Conservation (phyloP, 2,113 vertebrate species). For the Neofelis nebulosa region DNA sequence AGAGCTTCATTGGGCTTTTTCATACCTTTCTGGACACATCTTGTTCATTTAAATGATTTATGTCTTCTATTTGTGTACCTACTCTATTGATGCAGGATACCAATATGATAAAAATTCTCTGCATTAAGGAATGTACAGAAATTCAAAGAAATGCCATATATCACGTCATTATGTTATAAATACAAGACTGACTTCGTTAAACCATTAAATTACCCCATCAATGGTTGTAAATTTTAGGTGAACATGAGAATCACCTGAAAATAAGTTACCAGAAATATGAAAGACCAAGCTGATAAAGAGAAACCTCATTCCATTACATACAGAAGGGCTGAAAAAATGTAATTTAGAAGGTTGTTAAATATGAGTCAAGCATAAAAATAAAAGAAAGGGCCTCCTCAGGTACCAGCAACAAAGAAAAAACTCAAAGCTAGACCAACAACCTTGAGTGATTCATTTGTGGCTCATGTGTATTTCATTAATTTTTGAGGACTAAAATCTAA, state of each 20-base stretch:
- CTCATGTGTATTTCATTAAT: neutral
- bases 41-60: neutral
- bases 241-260: neutral
- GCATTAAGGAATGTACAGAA: neutral
- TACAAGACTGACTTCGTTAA: neutral
- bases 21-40: neutral
- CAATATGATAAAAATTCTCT: neutral
- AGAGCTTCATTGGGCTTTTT: neutral
- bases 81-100: neutral
- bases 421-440: neutral
- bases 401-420: neutral
- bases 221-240: neutral
- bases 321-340: neutral
- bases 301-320: neutral
- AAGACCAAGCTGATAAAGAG: neutral
- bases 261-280: neutral
- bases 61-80: neutral
- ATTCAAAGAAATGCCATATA: neutral
- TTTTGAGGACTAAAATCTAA: neutral
- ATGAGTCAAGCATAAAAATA: neutral
- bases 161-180: neutral
- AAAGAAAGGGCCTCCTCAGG: neutral
- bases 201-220: neutral
- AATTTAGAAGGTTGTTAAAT: neutral
- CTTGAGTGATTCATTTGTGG: neutral